These are phyloP conservation scores for Penelope pileata DNA, from an alignment of 2,113 vertebrate genomes.

Conservation along the genomic window DNA sequence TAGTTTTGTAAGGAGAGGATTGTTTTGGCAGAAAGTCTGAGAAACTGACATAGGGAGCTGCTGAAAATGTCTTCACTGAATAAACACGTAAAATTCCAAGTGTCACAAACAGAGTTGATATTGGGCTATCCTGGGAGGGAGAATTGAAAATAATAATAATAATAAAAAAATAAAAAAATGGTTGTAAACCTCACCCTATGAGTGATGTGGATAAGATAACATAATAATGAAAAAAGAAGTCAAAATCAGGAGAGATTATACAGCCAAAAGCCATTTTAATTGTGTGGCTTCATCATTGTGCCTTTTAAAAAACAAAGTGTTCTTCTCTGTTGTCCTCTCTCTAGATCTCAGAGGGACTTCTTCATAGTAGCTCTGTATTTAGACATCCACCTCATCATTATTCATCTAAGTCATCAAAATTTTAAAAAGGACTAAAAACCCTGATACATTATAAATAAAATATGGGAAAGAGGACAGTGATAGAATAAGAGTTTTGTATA, in stretches of 20 bases:
- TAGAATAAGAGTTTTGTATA: conserved; percentile 60
- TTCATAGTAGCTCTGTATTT: conserved; percentile 37
- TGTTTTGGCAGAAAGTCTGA: neutral
- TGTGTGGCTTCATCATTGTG: neutral
- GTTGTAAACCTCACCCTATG: neutral
- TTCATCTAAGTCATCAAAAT: conserved; percentile 75
- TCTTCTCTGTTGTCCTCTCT: neutral
- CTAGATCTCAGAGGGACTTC: neutral
- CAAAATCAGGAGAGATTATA: neutral
- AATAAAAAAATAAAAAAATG: neutral
- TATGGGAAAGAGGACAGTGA: conserved; percentile 52
- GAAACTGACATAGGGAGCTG: neutral
- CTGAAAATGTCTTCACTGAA: neutral
- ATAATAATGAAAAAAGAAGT: neutral
- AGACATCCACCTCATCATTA: conserved; percentile 58
- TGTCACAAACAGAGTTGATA: neutral
- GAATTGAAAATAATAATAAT: too few relatives aligned
- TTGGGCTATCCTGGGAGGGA: neutral
- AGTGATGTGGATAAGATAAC: neutral
- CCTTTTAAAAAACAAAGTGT: neutral
- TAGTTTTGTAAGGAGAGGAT: neutral
- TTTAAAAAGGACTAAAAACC: conserved; percentile 73
- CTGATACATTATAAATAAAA: conserved; percentile 70
- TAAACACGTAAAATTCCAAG: neutral
- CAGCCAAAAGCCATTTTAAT: neutral